Evolutionary conservation across 1,140 invertebrate genomes (phyloP).

Genomic region (Papilio helenus): DNA sequence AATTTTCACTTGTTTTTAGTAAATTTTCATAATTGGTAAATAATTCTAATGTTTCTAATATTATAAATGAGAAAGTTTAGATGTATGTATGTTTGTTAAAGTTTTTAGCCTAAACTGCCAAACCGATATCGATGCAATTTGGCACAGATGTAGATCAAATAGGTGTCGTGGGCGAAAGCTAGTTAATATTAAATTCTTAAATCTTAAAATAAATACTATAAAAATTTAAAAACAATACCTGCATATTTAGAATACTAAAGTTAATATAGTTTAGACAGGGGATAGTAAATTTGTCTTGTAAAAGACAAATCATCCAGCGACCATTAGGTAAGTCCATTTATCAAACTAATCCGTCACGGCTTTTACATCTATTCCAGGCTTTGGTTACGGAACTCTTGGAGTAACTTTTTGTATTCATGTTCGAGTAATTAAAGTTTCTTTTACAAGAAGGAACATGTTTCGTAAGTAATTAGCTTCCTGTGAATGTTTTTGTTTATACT

Average conservation of each 20-base stretch:
- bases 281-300: constrained; percentile 1
- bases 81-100: too few relatives aligned
- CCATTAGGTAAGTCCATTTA: background rate
- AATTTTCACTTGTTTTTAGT: too few relatives aligned
- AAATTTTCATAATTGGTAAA: too few relatives aligned
- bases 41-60: too few relatives aligned
- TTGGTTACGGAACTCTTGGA: background rate
- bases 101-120: too few relatives aligned
- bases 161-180: too few relatives aligned
- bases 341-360: constrained; percentile 16
- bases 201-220: background rate
- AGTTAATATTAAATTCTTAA: background rate
- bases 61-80: too few relatives aligned
- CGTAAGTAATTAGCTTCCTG: background rate
- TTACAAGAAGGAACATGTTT: background rate
- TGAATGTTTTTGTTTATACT: too few relatives aligned
- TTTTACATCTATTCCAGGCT: constrained; percentile 3
- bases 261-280: background rate
- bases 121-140: too few relatives aligned
- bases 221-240: background rate
- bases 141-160: too few relatives aligned
- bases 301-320: background rate
- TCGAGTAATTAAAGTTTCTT: background rate
- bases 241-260: background rate
- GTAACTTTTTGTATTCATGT: background rate